These are phyloP conservation scores for Ceuthmochares aereus DNA, from an alignment of 2,113 vertebrate genomes.

Conservation along the genomic window DNA sequence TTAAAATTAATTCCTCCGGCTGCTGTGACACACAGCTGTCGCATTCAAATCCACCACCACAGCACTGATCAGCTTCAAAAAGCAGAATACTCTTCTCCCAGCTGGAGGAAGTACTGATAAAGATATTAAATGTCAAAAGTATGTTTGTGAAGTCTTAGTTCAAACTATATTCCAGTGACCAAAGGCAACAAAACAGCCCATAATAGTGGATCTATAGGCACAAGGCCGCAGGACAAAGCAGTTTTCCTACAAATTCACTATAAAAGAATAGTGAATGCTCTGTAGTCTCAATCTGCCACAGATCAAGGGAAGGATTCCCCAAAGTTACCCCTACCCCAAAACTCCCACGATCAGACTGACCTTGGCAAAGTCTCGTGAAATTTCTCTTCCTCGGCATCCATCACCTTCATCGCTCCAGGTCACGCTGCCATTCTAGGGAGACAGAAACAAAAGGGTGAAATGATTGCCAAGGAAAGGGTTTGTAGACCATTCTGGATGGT, in stretches of 20 bases:
- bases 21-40: background rate
- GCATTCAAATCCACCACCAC: background rate
- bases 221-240: background rate
- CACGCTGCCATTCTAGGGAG: conserved; percentile 81
- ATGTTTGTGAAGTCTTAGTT: background rate
- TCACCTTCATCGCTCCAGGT: conserved; percentile 89
- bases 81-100: background rate
- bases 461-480: background rate
- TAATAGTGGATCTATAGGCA: background rate
- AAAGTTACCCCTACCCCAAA: background rate
- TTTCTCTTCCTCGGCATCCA: conserved; percentile 85
- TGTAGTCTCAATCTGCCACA: background rate
- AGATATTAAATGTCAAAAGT: background rate
- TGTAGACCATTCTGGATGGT: background rate
- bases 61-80: background rate
- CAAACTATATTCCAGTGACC: background rate
- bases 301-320: background rate
- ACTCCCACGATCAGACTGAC: conserved; percentile 45
- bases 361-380: conserved; percentile 96
- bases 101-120: background rate
- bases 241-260: background rate
- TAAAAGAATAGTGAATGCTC: background rate
- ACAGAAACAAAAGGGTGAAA: background rate
- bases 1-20: background rate
- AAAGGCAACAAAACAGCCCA: background rate